phyloP scores from a whole-genome alignment of 1,140 invertebrate species.

The Aplysia californica region DNA sequence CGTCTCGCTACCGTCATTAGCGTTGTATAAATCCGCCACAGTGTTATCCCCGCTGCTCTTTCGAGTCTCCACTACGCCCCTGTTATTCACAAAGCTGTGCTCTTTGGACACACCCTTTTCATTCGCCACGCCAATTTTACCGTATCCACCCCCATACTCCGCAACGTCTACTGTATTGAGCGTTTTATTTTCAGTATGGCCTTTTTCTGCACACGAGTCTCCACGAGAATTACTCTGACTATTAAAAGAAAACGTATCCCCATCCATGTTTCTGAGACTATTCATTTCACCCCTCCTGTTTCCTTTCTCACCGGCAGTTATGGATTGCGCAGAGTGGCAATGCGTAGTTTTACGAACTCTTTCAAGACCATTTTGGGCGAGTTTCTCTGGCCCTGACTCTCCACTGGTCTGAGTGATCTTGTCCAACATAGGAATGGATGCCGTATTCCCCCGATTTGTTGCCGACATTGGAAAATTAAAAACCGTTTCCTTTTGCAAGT shows the following conservation, averaged over 20 bases:
- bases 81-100: neutral
- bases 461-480: neutral
- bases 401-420: slow-evolving; percentile 34
- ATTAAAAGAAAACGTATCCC: neutral
- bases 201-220: too few species aligned
- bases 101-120: neutral
- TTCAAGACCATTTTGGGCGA: neutral
- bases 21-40: neutral
- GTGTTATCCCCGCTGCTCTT: neutral
- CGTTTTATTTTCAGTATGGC: too few species aligned
- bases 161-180: too few species aligned
- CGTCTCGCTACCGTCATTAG: neutral
- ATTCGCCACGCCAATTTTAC: neutral
- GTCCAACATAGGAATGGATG: slow-evolving; percentile 7
- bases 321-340: too few species aligned
- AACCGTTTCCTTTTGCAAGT: neutral
- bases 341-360: neutral
- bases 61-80: neutral
- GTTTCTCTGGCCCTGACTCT: neutral
- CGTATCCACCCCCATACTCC: too few species aligned
- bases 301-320: too few species aligned
- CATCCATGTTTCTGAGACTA: slow-evolving; percentile 13
- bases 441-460: neutral
- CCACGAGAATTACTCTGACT: too few species aligned
- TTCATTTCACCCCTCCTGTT: too few species aligned